Evolutionary conservation across 2,113 vertebrate species (phyloP), one percentile per base, ranked within the genome.

Genomic region (Rissa tridactyla): DNA sequence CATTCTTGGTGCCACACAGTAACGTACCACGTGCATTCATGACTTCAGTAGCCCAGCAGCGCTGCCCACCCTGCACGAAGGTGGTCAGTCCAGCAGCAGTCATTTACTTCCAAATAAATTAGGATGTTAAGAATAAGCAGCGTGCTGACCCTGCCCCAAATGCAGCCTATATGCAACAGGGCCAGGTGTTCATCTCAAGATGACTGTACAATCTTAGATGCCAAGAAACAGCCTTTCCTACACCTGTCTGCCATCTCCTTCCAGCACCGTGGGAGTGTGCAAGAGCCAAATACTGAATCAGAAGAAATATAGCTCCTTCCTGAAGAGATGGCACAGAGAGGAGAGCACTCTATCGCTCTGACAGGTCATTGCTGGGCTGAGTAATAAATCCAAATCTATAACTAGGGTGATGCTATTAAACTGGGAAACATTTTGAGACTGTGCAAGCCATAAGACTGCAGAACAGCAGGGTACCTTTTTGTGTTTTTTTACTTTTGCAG

Each of bases 271-370:
- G 61, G 42, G 58, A 72, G 54, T 6, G 54, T 9, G 30, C 20
- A n/a, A 58, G 70, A 85, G 47, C 26, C 54, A 82, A 87, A 87
- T 15, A 55, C 9, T 19, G 15, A 86, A 87, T 75, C 47, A 76
- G 54, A 93, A 94, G 65, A 87, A 94, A 84, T 36, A 76, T 1
- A 95, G 73, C 44, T 96, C 58, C 82, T 88, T 91, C 82, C 58
- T 89, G 84, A 89, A 66, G 83, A 49, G 88, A 65, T 19, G 32
- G 69, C 69, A 86, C 21, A 64, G 66, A 89, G 11, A 82, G 77
- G 54, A 92, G 44, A 97, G 57, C 20, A 40, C 58, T 77, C 76
- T 25, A 27, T 75, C 0, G 14, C 72, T 84, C 65, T 95, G 89
- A 82, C 83, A 95, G 58, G 70, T 69, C 88, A 82, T 58, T 84